Conservation (phyloP, 2,888 invertebrate species). For the Limenitis camilla region DNA sequence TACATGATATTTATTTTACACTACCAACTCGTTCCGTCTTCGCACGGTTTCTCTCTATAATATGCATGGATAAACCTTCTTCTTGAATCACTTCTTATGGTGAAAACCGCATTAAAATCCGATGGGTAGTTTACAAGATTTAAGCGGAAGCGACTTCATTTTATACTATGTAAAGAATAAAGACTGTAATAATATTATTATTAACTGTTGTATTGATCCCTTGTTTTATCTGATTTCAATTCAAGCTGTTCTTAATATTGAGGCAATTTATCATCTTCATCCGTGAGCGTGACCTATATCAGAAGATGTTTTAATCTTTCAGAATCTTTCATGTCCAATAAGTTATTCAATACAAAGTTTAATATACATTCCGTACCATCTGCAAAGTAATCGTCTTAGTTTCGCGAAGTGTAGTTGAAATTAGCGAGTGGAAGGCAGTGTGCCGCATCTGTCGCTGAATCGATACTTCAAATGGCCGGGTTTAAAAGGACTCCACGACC, state of each 20-base stretch:
- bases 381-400: constrained; percentile 31
- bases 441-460: constrained; percentile 30
- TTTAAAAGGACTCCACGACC: constrained; percentile 22
- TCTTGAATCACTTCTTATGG: no score
- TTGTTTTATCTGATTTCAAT: no score
- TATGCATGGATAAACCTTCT: no score
- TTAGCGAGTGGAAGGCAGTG: constrained; percentile 31
- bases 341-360: constrained; percentile 21
- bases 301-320: constrained; percentile 1
- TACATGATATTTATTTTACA: no score
- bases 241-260: background rate
- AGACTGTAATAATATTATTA: no score
- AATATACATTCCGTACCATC: constrained; percentile 29
- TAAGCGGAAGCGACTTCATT: no score
- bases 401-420: constrained; percentile 29
- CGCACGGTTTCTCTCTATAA: no score
- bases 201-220: no score
- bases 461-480: constrained; percentile 23
- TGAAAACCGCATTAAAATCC: no score
- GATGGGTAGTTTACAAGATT: no score
- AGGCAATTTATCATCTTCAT: background rate
- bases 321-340: constrained; percentile 2
- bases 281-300: background rate
- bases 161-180: no score
- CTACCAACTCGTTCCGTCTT: no score